Conservation (phyloP, 2,797 vertebrate species). For the Paramormyrops hopkinsi region DNA sequence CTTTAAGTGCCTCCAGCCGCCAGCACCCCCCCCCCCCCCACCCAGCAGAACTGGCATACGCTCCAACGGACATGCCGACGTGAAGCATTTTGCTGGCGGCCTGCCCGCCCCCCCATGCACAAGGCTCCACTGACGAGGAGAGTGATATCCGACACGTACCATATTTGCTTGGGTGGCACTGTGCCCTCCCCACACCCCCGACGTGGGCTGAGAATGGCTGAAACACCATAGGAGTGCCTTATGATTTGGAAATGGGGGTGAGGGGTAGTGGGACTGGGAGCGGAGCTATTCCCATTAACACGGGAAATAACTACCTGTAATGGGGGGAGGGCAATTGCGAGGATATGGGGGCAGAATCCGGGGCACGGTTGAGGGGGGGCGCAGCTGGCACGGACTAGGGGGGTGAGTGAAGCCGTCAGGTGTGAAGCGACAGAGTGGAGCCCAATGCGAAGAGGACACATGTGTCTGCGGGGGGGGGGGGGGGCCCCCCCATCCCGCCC, state of each 20-base stretch:
- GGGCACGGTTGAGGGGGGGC: background rate
- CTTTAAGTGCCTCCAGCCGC: conserved; percentile 41
- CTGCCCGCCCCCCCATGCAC: background rate
- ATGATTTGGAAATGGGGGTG: background rate
- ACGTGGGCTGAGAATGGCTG: background rate
- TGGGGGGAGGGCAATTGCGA: background rate
- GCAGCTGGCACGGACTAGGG: background rate
- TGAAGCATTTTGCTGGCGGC: background rate
- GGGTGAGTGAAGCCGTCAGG: background rate
- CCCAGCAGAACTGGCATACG: background rate
- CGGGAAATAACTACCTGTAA: background rate
- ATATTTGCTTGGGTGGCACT: background rate
- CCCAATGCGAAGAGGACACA: background rate
- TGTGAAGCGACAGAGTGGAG: background rate
- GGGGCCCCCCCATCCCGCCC: background rate
- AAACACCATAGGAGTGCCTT: background rate
- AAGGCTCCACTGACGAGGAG: background rate
- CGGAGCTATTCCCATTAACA: background rate
- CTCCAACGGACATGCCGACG: background rate
- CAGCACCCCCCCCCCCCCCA: background rate
- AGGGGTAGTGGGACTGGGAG: background rate
- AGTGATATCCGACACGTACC: background rate
- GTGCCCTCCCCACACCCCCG: background rate
- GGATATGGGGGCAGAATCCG: background rate
- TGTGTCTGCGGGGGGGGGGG: background rate